Percentiles rank a stretch among this genome's conserved stretches.
Conservation (phyloP, 2,888 invertebrate genomes). For the Cataglyphis cursor region DNA sequence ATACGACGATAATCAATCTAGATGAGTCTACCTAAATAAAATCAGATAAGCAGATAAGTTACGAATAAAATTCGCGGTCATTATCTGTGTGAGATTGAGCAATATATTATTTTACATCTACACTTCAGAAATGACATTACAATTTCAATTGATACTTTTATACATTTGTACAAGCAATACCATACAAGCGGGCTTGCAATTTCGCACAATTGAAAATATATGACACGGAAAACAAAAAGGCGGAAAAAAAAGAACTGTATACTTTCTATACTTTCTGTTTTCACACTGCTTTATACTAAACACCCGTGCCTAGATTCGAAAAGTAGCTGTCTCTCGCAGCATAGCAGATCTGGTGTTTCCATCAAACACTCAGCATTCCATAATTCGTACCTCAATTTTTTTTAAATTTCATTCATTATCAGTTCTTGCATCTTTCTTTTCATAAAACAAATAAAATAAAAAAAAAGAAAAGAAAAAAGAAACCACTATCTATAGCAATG, state of each 20-base stretch:
- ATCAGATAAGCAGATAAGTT: slow-evolving; percentile 10
- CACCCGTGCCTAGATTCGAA: slow-evolving; percentile 70
- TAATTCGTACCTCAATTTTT: slow-evolving; percentile 1
- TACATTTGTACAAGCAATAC: slow-evolving; percentile 62
- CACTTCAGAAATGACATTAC: slow-evolving; percentile 30
- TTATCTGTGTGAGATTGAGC: slow-evolving; percentile 34
- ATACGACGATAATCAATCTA: slow-evolving; percentile 19
- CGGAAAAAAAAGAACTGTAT: slow-evolving; percentile 71
- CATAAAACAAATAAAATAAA: slow-evolving; percentile 57
- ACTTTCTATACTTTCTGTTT: slow-evolving; percentile 40
- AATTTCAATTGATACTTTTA: slow-evolving; percentile 14
- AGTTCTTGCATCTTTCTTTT: background rate
- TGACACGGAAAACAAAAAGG: slow-evolving; percentile 17
- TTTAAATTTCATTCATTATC: background rate
- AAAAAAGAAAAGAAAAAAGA: background rate
- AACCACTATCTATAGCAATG: slow-evolving; percentile 52
- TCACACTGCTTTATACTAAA: slow-evolving; percentile 72
- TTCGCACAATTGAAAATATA: slow-evolving; percentile 38
- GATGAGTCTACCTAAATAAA: slow-evolving; percentile 4
- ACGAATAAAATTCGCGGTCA: slow-evolving; percentile 20
- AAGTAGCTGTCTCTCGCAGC: slow-evolving; percentile 52
- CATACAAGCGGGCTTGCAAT: slow-evolving; percentile 45
- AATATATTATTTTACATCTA: slow-evolving; percentile 39
- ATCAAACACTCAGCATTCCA: slow-evolving; percentile 7
- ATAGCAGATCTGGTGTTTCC: slow-evolving; percentile 65